phyloP scores from a whole-genome alignment of 2,888 invertebrate species.

The Hipparchia semele region DNA sequence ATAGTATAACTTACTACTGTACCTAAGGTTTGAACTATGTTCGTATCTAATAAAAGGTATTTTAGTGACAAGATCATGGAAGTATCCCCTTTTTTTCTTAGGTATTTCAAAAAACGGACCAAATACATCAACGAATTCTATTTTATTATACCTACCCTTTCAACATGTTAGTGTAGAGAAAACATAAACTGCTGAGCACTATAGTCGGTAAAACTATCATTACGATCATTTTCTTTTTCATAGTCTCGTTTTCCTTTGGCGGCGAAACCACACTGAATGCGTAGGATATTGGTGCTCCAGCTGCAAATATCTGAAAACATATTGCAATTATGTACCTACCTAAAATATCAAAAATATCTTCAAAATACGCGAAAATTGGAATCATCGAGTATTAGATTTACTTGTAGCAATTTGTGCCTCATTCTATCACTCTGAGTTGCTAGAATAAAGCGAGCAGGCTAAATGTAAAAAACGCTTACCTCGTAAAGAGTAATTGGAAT shows the following conservation, averaged over 20 bases:
- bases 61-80: too few species aligned
- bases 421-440: not conserved
- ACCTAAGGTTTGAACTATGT: too few species aligned
- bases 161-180: conserved; percentile 74
- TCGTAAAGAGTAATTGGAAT: conserved; percentile 74
- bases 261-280: conserved; percentile 67
- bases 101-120: too few species aligned
- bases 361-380: too few species aligned
- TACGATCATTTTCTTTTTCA: conserved; percentile 65
- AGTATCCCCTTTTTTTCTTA: too few species aligned
- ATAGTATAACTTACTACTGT: too few species aligned
- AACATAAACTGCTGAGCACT: conserved; percentile 67
- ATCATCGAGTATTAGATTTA: too few species aligned
- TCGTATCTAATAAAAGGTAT: too few species aligned
- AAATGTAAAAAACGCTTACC: conserved; percentile 50
- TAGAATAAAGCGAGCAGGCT: not conserved
- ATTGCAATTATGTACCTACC: not conserved
- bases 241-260: conserved; percentile 58
- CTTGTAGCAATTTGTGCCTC: too few species aligned
- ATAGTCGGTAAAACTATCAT: conserved; percentile 67
- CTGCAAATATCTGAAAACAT: conserved; percentile 67
- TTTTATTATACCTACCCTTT: conserved; percentile 60
- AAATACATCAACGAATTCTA: too few species aligned
- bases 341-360: not conserved
- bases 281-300: conserved; percentile 76